Base-by-base conservation (phyloP, 2,888 invertebrate species). In the Strigamia maritima region DNA sequence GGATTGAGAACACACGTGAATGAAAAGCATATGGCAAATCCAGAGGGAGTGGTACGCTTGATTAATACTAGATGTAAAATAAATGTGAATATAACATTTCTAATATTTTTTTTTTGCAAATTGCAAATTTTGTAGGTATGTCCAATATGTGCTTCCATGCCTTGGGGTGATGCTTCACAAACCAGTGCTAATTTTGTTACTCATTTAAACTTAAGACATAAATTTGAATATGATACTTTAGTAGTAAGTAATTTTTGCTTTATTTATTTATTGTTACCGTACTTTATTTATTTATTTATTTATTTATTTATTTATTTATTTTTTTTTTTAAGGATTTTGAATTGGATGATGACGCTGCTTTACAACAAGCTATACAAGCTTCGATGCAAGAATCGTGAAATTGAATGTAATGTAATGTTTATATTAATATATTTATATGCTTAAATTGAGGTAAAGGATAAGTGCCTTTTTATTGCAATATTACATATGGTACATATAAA, bases 1-100 rank as follows among this genome's bases (percentile, higher is more conserved):
- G 80, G 79, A n/a, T 79, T 80, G 26, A 19, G 74, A 19, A 75
- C 44, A 22, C 80, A 80, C 31, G 80, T 79, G 38, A 80, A 79
- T 28, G 31, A 74, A 26, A 35, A 75, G 4, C 80, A 80, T 35
- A 2, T 31, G n/a, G 14, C 14, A n/a, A 79, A 38, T 65, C 7
- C 49, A 1, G 79, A 60, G 16, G 12, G 49, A 79, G 80, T 80
- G 44, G 80, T 80, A 70, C 31, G 60, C 28, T 60, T 77, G 2
- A 19, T 24, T 70, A 28, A 28, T 70, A n/a, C 10, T 12, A 8
- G 19, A 19, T 14, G 16, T 16, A 49, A 49, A 14, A 49, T 16
- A n/a, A n/a, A n/a, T n/a, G n/a, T n/a, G n/a, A n/a, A n/a, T n/a
- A n/a, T n/a, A n/a, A n/a, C n/a, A n/a, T n/a, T n/a, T n/a, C 7